phyloP scores from a whole-genome alignment of 2,888 invertebrate genomes.

The Stenodema calcarata region DNA sequence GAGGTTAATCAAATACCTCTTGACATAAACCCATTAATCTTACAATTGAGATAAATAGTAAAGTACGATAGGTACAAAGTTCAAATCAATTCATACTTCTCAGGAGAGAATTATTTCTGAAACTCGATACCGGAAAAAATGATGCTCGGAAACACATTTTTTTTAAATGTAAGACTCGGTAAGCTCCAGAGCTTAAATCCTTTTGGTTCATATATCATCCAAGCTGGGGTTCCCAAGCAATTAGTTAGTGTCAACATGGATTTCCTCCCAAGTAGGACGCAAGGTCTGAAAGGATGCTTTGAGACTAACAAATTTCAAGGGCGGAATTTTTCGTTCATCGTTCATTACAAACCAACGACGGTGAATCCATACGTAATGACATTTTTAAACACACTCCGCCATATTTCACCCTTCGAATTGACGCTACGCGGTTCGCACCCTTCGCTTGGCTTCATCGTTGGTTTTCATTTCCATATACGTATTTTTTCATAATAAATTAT shows the following conservation, averaged over 20 bases:
- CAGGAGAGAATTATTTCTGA: neutral
- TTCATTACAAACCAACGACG: neutral
- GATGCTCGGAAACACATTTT: neutral
- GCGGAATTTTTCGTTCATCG: neutral
- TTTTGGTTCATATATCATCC: slow-evolving; percentile 22
- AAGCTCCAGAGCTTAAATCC: neutral
- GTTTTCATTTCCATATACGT: too few relatives aligned
- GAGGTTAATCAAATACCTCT: too few relatives aligned
- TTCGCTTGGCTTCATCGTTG: too few relatives aligned
- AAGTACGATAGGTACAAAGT: too few relatives aligned
- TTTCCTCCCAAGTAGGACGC: neutral
- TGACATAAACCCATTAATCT: too few relatives aligned
- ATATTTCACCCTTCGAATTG: neutral
- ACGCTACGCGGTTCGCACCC: neutral
- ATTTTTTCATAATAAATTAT: too few relatives aligned
- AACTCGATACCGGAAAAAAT: neutral
- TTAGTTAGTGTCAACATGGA: slow-evolving; percentile 21
- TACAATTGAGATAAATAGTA: too few relatives aligned
- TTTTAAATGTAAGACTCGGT: neutral
- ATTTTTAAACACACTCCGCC: neutral
- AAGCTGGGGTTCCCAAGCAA: slow-evolving; percentile 1
- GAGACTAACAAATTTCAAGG: neutral
- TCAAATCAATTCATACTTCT: too few relatives aligned
- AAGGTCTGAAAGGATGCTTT: neutral
- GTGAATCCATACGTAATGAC: neutral